Base-by-base conservation (phyloP, 2,888 invertebrate species). In the Junonia oenone region DNA sequence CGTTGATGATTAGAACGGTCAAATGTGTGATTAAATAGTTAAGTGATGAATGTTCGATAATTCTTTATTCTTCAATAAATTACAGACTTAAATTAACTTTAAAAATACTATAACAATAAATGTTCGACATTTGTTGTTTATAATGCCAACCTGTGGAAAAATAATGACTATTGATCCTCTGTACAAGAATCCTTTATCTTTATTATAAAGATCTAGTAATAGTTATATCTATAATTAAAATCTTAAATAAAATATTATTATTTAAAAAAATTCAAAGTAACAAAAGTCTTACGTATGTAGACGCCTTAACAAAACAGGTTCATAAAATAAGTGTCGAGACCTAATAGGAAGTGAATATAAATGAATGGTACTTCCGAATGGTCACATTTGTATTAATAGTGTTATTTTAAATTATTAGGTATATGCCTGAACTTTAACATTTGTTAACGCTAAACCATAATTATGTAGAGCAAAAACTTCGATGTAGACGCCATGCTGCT, bases 291-390 rank as follows among this genome's bases (percentile, higher is more conserved):
- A 15, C 51, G 47, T 48, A 33, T 38, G 45, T 19, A 15, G 14
- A 15, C 48, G 38, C 53, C 54, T 59, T 51, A 56, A 15, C 29
- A n/a, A 14, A 27, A 35, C 45, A 43, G 59, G 52, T 59, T 50
- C 43, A 13, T 31, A 17, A 45, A 50, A 59, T 48, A 54, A 56
- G 54, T 54, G 53, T 45, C 53, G 37, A 47, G 31, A 17, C 47
- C 40, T 43, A 48, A 59, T 55, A 59, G 59, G 59, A 59, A 59
- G 56, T 56, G 27, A 45, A 45, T n/a, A n/a, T n/a, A n/a, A n/a
- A n/a, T n/a, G n/a, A n/a, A n/a, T n/a, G n/a, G n/a, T 54, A 56
- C 59, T 59, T 59, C 56, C 56, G 59, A 56, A 51, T 51, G 35
- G 47, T 15, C 22, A n/a, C 33, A 19, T 19, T 54, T 37, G 47